These are phyloP conservation scores for Diplosoma virens DNA, from an alignment of 23 tunicate genomes.

Conservation along the genomic window DNA sequence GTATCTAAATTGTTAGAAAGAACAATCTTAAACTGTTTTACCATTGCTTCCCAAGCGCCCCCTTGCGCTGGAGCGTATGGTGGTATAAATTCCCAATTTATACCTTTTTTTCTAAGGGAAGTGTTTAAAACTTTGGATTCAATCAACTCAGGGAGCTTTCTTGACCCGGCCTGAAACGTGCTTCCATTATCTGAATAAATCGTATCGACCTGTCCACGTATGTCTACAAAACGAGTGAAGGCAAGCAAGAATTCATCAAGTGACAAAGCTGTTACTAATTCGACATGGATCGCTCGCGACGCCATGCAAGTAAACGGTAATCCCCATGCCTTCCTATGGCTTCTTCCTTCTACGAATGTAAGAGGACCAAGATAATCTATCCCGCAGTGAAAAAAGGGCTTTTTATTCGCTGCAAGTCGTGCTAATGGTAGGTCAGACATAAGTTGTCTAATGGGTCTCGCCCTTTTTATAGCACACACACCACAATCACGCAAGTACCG, in stretches of 20 bases:
- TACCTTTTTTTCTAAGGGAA: too few relatives aligned
- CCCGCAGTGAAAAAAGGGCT: slow-evolving; percentile 1
- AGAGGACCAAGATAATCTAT: slow-evolving; percentile 13
- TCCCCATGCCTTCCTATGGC: slow-evolving; percentile 10
- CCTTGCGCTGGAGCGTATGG: too few relatives aligned
- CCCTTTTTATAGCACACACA: slow-evolving; percentile 2
- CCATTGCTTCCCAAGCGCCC: too few relatives aligned
- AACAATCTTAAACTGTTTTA: too few relatives aligned
- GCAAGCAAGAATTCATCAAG: neutral
- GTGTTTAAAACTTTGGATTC: too few relatives aligned
- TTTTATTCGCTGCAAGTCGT: neutral
- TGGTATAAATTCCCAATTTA: too few relatives aligned
- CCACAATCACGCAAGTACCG: neutral
- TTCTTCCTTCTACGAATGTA: neutral
- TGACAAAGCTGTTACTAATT: neutral
- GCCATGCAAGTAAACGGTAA: slow-evolving; percentile 10
- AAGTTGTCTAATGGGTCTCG: neutral
- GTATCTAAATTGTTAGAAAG: too few relatives aligned
- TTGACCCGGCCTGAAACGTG: slow-evolving; percentile 13
- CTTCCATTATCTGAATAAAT: slow-evolving; percentile 12
- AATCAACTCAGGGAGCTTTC: too few relatives aligned
- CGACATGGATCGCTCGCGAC: neutral
- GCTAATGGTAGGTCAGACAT: slow-evolving; percentile 3
- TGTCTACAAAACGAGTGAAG: slow-evolving; percentile 3
- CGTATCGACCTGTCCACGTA: neutral